These are phyloP conservation scores for Brachyhypopomus occidentalis DNA, from an alignment of 2,113 vertebrate species.

Conservation along the genomic window DNA sequence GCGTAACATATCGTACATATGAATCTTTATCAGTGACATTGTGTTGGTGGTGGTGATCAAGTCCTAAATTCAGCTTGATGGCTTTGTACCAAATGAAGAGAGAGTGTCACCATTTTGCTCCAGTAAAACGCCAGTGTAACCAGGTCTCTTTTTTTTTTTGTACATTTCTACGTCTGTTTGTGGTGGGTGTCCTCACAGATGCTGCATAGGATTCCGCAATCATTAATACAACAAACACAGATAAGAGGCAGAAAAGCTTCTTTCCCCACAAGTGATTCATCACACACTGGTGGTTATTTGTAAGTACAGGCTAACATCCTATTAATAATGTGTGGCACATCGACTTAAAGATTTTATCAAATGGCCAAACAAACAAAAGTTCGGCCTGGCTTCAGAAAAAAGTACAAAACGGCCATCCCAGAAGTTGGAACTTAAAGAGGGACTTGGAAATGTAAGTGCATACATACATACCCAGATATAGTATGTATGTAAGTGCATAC, in stretches of 20 bases:
- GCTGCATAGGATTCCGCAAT: constrained; percentile 2
- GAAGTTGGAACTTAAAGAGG: background rate
- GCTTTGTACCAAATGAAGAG: too few species aligned
- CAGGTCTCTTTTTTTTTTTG: background rate
- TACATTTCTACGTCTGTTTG: background rate
- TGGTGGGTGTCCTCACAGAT: background rate
- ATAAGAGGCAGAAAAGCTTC: constrained; percentile 25
- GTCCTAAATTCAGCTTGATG: too few species aligned
- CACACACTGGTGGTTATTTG: constrained; percentile 20
- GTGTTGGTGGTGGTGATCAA: too few species aligned
- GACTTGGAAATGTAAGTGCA: too few species aligned
- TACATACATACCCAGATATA: too few species aligned
- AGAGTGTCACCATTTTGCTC: too few species aligned
- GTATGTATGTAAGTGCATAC: too few species aligned
- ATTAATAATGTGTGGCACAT: constrained; percentile 38
- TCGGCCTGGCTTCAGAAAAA: background rate
- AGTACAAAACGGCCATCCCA: background rate
- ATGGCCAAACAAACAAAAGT: constrained; percentile 27
- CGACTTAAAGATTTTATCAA: constrained; percentile 32
- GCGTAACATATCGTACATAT: too few species aligned
- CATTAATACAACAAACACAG: constrained; percentile 31
- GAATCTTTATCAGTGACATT: too few species aligned
- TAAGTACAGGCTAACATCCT: constrained; percentile 9
- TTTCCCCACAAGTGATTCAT: constrained; percentile 24
- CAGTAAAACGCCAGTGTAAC: too few species aligned